These are phyloP conservation scores for Trichomycterus rosablanca DNA, from an alignment of 2,113 vertebrate species.

Conservation along the genomic window DNA sequence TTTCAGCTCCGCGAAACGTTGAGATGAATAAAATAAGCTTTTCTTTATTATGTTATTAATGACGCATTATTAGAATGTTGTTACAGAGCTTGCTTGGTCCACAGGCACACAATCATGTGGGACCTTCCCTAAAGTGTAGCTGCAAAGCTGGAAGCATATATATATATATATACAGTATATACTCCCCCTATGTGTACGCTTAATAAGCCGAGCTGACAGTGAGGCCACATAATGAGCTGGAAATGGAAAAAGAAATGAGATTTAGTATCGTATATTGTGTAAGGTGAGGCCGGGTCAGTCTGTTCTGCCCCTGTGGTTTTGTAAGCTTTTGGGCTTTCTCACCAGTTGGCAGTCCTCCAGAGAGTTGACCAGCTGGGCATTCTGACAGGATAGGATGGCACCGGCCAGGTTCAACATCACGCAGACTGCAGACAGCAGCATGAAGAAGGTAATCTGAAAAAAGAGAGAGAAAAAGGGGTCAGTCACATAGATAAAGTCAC, in stretches of 20 bases:
- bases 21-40: constrained; percentile 12
- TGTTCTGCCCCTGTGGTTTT: constrained; percentile 4
- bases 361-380: constrained; percentile 91
- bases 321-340: constrained; percentile 64
- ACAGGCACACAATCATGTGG: too few species aligned
- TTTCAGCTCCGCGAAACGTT: not conserved
- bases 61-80: too few species aligned
- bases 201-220: too few species aligned
- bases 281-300: not conserved
- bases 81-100: too few species aligned
- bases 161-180: too few species aligned
- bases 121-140: too few species aligned
- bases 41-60: not conserved
- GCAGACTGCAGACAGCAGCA: constrained; percentile 95
- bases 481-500: too few species aligned
- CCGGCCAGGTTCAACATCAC: constrained; percentile 98
- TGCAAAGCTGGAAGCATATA: too few species aligned
- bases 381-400: constrained; percentile 97
- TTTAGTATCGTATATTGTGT: too few species aligned
- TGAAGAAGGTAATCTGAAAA: constrained; percentile 94
- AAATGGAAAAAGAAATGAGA: too few species aligned
- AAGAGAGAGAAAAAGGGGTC: constrained; percentile 32
- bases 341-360: constrained; percentile 96
- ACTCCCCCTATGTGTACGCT: too few species aligned
- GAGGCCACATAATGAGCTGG: too few species aligned